These are phyloP conservation scores for Sorex fumeus DNA, from an alignment of 2,113 vertebrate genomes.

Conservation along the genomic window DNA sequence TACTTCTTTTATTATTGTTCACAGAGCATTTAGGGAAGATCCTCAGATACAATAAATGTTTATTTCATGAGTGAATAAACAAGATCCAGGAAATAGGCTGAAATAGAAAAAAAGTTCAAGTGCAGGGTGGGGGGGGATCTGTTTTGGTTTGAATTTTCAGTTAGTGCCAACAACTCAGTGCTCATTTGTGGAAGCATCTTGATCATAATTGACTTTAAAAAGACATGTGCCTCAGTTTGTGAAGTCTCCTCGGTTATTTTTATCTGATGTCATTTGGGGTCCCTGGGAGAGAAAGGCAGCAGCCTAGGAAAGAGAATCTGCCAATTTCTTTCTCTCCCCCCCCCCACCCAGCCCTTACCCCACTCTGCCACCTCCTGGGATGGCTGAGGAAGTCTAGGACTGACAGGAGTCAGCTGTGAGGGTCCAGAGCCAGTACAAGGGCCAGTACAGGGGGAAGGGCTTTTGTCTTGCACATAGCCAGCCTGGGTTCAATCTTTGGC, in stretches of 20 bases:
- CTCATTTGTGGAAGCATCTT: not conserved
- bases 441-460: too few species aligned
- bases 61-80: conserved; percentile 34
- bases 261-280: not conserved
- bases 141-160: conserved; percentile 10
- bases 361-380: too few species aligned
- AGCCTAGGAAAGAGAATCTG: too few species aligned
- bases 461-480: too few species aligned
- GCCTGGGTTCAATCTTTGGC: too few species aligned
- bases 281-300: too few species aligned
- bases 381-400: too few species aligned
- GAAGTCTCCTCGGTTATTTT: conserved; percentile 18
- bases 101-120: not conserved
- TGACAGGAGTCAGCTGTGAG: too few species aligned
- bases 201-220: conserved; percentile 52
- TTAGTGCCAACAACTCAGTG: not conserved
- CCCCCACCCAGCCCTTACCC: too few species aligned
- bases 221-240: not conserved
- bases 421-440: too few species aligned
- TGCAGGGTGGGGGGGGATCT: too few species aligned
- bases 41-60: not conserved
- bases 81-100: not conserved
- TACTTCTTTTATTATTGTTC: not conserved
- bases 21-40: not conserved
- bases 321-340: too few species aligned